Evolutionary conservation across 2,888 invertebrate species (phyloP).

Genomic region (Mesorhabditis belari): DNA sequence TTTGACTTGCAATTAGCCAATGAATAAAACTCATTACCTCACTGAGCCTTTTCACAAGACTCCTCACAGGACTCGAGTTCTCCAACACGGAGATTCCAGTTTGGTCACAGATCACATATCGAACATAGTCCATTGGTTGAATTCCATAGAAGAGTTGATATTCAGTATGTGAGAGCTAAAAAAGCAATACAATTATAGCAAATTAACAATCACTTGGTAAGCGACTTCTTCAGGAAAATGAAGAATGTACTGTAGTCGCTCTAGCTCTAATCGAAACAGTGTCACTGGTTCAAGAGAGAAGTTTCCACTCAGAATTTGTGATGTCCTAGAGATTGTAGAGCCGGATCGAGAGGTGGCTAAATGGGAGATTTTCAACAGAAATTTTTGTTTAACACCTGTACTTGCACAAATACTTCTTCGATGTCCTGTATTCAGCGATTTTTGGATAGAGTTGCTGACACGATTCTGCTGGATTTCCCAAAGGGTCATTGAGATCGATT

Average conservation of each 20-base stretch:
- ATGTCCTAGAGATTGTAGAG: constrained; percentile 14
- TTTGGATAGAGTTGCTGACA: constrained; percentile 32
- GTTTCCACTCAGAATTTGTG: not conserved
- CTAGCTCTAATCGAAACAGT: constrained; percentile 67
- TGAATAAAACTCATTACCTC: constrained; percentile 63
- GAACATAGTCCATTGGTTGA: constrained; percentile 71
- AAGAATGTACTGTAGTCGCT: constrained; percentile 76
- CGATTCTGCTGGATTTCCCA: constrained; percentile 64
- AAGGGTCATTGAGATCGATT: constrained; percentile 58
- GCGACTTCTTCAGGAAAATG: constrained; percentile 95
- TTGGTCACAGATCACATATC: constrained; percentile 80
- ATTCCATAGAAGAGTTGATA: constrained; percentile 74
- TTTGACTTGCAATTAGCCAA: no score
- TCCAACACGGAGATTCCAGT: constrained; percentile 55
- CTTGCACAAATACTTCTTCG: not conserved
- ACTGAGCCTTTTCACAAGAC: constrained; percentile 79
- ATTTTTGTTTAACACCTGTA: no score
- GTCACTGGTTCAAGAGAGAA: constrained; percentile 49
- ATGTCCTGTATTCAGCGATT: constrained; percentile 23
- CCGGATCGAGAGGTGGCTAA: constrained; percentile 1
- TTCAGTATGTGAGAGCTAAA: constrained; percentile 76
- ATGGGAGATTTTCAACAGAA: no score
- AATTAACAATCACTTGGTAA: constrained; percentile 40
- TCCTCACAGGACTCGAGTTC: constrained; percentile 64
- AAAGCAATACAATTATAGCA: constrained; percentile 18